Conservation (phyloP, 2,888 invertebrate genomes). For the Callyntrura sp. region DNA sequence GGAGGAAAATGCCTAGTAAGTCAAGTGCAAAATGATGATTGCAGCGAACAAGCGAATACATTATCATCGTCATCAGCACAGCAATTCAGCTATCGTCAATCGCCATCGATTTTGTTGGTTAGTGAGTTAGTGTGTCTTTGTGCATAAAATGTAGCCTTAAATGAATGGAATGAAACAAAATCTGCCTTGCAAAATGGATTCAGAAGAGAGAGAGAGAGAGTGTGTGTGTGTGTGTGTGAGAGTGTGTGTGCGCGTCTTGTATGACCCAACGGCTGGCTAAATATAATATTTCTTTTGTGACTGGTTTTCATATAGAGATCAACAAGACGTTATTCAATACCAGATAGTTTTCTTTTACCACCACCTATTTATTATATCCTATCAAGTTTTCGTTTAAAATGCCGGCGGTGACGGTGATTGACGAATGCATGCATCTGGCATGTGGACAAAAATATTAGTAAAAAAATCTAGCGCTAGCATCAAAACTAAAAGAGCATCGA, state of each 20-base stretch:
- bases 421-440: neutral
- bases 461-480: neutral
- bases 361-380: neutral
- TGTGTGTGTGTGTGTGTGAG: neutral
- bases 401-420: slow-evolving; percentile 16
- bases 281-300: slow-evolving; percentile 9
- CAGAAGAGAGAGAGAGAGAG: neutral
- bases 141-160: neutral
- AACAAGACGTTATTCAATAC: neutral
- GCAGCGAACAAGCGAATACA: neutral
- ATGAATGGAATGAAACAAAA: neutral
- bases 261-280: neutral
- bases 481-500: slow-evolving; percentile 6
- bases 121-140: too few relatives aligned
- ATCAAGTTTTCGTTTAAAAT: slow-evolving; percentile 1
- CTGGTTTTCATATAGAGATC: too few relatives aligned
- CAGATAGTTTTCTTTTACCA: neutral
- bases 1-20: neutral
- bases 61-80: neutral
- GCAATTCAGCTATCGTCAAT: neutral
- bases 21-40: neutral
- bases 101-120: too few relatives aligned
- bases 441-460: neutral
- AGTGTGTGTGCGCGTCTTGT: neutral
- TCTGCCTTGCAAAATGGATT: neutral